Evolutionary conservation across 2,113 vertebrate species (phyloP).

Genomic region (Lonchura striata): DNA sequence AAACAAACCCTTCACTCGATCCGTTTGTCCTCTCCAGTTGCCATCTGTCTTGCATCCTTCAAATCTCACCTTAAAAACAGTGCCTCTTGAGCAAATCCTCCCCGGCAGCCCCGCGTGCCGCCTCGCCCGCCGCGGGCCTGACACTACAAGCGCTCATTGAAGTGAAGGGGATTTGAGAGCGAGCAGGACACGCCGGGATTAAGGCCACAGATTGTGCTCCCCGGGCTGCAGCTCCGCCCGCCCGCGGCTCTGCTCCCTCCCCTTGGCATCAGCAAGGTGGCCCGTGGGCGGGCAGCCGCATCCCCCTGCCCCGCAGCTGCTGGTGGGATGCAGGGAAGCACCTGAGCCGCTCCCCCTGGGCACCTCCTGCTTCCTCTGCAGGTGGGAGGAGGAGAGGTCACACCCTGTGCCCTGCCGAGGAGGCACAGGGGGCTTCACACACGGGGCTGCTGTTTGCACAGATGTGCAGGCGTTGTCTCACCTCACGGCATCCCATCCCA

Average conservation of each 20-base stretch:
- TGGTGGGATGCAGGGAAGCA: background rate
- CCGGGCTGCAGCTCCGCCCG: background rate
- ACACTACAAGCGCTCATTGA: background rate
- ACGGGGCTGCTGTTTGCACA: background rate
- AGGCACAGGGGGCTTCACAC: accelerated
- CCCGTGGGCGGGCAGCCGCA: accelerated
- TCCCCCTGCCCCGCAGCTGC: background rate
- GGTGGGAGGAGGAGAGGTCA: background rate
- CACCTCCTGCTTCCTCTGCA: background rate
- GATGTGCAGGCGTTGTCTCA: background rate
- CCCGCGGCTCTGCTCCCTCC: background rate
- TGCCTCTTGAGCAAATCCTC: slow-evolving; percentile 56
- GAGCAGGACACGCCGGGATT: slow-evolving; percentile 32
- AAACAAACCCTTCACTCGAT: slow-evolving; percentile 56
- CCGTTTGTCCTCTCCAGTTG: slow-evolving; percentile 49
- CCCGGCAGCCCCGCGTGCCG: background rate
- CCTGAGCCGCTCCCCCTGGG: background rate
- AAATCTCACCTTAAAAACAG: slow-evolving; percentile 61
- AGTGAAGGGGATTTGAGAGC: slow-evolving; percentile 51
- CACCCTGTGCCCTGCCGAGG: accelerated
- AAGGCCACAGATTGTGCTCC: slow-evolving; percentile 44
- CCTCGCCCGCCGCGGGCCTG: slow-evolving; percentile 16
- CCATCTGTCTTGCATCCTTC: slow-evolving; percentile 65
- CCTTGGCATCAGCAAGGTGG: accelerated
- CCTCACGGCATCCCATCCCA: background rate